phyloP scores from a whole-genome alignment of 2,113 vertebrate genomes.

The human region GRCh38 chr13:90859001-90859500 shows the following conservation, averaged over 20 bases:
- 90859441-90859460: not conserved
- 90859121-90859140: not conserved
- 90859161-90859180: not conserved
- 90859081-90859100: too few species aligned
- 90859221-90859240: not conserved
- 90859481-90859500: not conserved
- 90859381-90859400: accelerated
- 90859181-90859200: not conserved
- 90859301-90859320: not conserved
- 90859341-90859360: not conserved
- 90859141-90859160: not conserved
- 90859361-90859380: accelerated
- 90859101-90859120: not conserved
- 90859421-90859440: not conserved
- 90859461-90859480: not conserved
- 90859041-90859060: too few species aligned
- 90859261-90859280: not conserved
- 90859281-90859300: not conserved
- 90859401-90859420: accelerated
- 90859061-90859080: too few species aligned
- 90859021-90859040: too few species aligned
- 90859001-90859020: too few species aligned
- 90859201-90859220: not conserved
- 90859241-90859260: not conserved
- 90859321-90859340: not conserved